Evolutionary conservation across 2,797 vertebrate genomes (phyloP).

Genomic region (Picus viridis): DNA sequence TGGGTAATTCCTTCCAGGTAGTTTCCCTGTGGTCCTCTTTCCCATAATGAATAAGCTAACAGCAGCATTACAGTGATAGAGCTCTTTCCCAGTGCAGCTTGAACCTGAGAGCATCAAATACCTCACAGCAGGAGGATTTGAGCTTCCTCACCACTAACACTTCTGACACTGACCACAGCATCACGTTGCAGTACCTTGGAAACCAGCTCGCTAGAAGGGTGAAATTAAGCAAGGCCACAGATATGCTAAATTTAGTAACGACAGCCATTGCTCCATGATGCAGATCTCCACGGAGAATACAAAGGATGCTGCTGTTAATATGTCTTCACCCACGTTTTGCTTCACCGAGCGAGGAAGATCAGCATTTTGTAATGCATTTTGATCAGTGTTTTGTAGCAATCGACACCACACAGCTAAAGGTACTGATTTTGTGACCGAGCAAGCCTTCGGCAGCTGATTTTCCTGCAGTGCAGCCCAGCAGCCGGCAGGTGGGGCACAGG

Average conservation of each 20-base stretch:
- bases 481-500: constrained; percentile 63
- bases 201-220: neutral
- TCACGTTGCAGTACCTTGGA: accelerated
- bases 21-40: neutral
- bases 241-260: neutral
- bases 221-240: neutral
- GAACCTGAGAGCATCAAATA: neutral
- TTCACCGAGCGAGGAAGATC: neutral
- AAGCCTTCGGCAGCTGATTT: neutral
- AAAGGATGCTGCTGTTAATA: neutral
- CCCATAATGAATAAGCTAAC: neutral
- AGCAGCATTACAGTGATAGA: neutral
- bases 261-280: neutral
- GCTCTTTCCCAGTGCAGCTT: neutral
- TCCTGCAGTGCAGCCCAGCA: neutral
- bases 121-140: neutral
- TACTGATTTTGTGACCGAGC: accelerated
- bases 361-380: neutral
- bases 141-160: neutral
- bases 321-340: neutral
- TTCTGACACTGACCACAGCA: neutral
- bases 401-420: accelerated
- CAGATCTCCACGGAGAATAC: neutral
- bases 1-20: neutral
- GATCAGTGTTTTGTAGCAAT: neutral